Conservation (phyloP, 2,113 vertebrate species). For the Lepisosteus osseus region DNA sequence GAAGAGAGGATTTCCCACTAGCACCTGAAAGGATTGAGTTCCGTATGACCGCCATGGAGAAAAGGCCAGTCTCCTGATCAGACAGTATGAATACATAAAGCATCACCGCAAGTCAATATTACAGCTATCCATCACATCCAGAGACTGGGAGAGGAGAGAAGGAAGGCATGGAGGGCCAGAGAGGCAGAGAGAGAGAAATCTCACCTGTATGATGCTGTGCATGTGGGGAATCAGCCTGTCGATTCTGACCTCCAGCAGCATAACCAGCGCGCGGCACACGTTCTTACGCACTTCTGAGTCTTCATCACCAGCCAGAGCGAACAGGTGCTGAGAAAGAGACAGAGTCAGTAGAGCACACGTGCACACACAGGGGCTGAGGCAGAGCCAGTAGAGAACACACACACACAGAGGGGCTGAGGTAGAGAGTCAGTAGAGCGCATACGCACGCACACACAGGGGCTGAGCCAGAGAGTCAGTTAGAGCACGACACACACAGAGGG, state of each 20-base stretch:
- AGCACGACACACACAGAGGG: neutral
- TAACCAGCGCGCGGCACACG: conserved; percentile 87
- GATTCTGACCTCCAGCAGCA: conserved; percentile 90
- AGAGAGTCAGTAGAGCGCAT: neutral
- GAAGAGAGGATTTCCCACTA: too few species aligned
- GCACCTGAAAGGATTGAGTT: too few species aligned
- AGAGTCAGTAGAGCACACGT: neutral
- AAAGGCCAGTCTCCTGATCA: too few species aligned
- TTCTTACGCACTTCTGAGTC: conserved; percentile 92
- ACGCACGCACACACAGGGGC: neutral
- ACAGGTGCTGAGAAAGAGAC: conserved; percentile 71
- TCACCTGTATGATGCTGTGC: conserved; percentile 95
- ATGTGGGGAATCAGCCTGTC: conserved; percentile 92
- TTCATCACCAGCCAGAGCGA: conserved; percentile 85
- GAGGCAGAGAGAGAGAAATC: neutral
- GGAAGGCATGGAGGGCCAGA: neutral
- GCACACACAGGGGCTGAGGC: neutral
- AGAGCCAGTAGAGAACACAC: neutral
- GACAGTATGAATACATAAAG: too few species aligned
- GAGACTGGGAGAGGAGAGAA: neutral
- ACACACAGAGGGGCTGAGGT: too few species aligned
- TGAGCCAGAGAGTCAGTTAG: neutral
- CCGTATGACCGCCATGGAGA: too few species aligned
- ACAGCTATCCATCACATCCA: too few species aligned
- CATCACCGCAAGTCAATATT: too few species aligned